Base-by-base conservation (phyloP, 2,797 vertebrate genomes). In the Nothura maculosa region DNA sequence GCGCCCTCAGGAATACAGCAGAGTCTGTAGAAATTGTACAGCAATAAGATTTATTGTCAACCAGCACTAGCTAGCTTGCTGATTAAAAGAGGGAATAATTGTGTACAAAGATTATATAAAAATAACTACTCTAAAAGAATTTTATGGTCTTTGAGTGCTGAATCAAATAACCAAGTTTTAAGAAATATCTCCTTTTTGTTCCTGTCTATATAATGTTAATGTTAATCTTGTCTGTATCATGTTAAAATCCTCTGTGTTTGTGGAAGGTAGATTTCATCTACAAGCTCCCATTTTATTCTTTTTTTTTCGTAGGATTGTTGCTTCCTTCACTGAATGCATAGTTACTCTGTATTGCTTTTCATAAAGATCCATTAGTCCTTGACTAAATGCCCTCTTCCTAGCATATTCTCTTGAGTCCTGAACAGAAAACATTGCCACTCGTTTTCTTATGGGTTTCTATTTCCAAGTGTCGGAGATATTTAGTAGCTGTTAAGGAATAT, bases 21-120 rank as follows among this genome's bases (percentile, higher is more conserved):
- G 40, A 89, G 48, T 19, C 68, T 85, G 64, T 72, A 89, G 81
- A 91, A 92, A 74, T 80, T 80, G 22, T 82, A 20, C 68, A 75
- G 27, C 68, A 47, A 77, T 67, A 13, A 94, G 48, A 75, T 93
- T 92, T 90, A 84, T 82, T 90, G 52, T 12, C 50, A 91, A 19
- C 12, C 45, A 83, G 20, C 22, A 90, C 10, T n/a, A 68, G 13
- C 18, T 69, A 70, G 13, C 18, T 69, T 88, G 54, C 30, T 89
- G 60, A 75, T 8, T 77, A 5, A 74, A 81, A 76, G 12, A 43
- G 50, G 66, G 50, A 95, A 74, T 87, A 89, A 91, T 72, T 81
- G 42, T 74, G 68, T 68, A 64, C 18, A 54, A 85, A 68, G 64
- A 77, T 72, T 82, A 32, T 20, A 85, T 25, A 67, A 73, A 91